Evolutionary conservation across 1,140 invertebrate species (phyloP).

Genomic region (Penaeus indicus): DNA sequence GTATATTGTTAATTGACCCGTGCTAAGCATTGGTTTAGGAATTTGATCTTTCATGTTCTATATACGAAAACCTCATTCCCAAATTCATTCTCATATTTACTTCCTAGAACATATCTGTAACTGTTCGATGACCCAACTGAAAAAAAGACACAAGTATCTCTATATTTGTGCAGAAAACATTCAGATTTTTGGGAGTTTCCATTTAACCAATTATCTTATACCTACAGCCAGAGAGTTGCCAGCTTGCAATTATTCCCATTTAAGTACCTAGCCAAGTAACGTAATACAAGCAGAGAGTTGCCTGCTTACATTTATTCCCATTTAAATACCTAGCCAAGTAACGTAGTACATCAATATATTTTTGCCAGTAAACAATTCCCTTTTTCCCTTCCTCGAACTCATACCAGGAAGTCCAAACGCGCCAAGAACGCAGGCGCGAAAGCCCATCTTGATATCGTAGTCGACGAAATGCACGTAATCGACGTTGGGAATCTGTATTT

Average conservation of each 20-base stretch:
- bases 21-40: too few species aligned
- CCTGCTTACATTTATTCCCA: too few species aligned
- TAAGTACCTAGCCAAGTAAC: neutral
- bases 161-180: too few species aligned
- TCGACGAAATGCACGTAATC: conserved; percentile 37
- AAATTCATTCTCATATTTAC: neutral
- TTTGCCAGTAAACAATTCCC: neutral
- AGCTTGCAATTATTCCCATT: neutral
- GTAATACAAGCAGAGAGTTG: neutral
- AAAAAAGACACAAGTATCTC: too few species aligned
- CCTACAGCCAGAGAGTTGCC: too few species aligned
- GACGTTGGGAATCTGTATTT: neutral
- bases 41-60: too few species aligned
- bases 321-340: neutral
- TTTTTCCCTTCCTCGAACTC: neutral
- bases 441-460: conserved; percentile 33
- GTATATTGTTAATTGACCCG: too few species aligned
- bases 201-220: neutral
- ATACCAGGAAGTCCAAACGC: conserved; percentile 34
- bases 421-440: conserved; percentile 31
- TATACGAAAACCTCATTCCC: too few species aligned
- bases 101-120: neutral
- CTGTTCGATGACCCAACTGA: neutral
- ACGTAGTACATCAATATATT: neutral
- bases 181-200: too few species aligned